These are phyloP conservation scores for Macropodus opercularis DNA, from an alignment of 2,797 vertebrate genomes.

Conservation along the genomic window DNA sequence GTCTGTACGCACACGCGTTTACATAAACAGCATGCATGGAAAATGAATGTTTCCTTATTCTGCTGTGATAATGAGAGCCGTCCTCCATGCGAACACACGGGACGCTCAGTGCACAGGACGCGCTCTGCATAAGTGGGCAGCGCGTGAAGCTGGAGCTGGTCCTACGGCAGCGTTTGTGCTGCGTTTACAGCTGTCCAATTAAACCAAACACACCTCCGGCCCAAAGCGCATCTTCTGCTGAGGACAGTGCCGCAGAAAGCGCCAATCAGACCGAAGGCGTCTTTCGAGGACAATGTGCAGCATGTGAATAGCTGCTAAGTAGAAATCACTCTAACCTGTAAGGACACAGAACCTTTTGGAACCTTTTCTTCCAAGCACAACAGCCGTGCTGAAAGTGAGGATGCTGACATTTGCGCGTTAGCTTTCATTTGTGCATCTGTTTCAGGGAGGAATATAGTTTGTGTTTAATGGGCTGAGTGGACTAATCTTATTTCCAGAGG, in stretches of 20 bases:
- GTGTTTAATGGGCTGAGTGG: slow-evolving; percentile 24
- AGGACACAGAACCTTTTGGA: too few species aligned
- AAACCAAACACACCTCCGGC: slow-evolving; percentile 26
- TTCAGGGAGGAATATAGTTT: slow-evolving; percentile 9
- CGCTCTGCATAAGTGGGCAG: slow-evolving; percentile 35
- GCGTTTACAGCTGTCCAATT: slow-evolving; percentile 35
- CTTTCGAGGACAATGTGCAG: too few species aligned
- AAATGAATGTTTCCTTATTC: slow-evolving; percentile 45
- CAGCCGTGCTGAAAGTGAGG: not conserved
- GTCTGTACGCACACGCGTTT: slow-evolving; percentile 8
- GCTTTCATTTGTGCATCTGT: not conserved
- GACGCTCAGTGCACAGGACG: slow-evolving; percentile 18
- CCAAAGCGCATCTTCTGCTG: slow-evolving; percentile 14
- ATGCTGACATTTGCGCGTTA: not conserved
- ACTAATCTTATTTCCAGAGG: slow-evolving; percentile 64
- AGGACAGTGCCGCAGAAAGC: too few species aligned
- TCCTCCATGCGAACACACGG: slow-evolving; percentile 39
- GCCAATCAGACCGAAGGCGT: too few species aligned
- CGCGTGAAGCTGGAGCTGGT: slow-evolving; percentile 2
- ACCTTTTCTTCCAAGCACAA: not conserved
- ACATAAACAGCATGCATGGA: slow-evolving; percentile 33
- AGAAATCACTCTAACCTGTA: too few species aligned
- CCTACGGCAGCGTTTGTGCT: slow-evolving; percentile 1
- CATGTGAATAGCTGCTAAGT: too few species aligned
- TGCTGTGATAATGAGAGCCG: slow-evolving; percentile 44